Evolutionary conservation across 1,140 invertebrate species (phyloP), one percentile per base, ranked within the genome.

Genomic region (Amphibalanus amphitrite): DNA sequence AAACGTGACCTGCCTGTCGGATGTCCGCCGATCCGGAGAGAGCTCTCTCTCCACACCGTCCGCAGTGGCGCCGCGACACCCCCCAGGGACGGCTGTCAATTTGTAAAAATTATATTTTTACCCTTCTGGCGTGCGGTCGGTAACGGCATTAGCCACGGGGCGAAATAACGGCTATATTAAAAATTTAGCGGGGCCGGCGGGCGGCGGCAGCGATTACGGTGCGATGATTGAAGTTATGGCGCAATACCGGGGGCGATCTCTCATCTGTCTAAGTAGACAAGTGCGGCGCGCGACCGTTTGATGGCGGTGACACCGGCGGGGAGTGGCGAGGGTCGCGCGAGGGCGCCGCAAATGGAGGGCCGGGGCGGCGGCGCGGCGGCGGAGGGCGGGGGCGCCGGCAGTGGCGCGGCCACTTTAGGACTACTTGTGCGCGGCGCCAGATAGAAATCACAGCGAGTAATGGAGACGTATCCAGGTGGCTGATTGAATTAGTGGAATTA

Each of bases 101-200:
- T 59, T 59, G 47, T 59, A 59, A 59, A 59, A 59, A 59, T 59
- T 59, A 59, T 59, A 59, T 59, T 59, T 59, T 59, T 59, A 59
- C 47, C 47, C 47, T 59, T 59, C 47, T 59, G 47, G 13, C 47
- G 47, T 20, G 13, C 13, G 13, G 13, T 13, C 47, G 13, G 13
- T 59, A 59, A 59, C 47, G 20, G 47, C 47, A 59, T 59, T 59
- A 59, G 10, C 10, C 47, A 13, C 13, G 20, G 13, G 47, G 13
- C 47, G 47, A 59, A 59, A 59, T 59, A 59, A 59, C 47, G 23
- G 47, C 47, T 13, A 59, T 59, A 59, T 59, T 59, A 59, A 59
- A 59, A 59, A 59, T 59, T 59, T 59, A 59, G 20, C 47, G 47
- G 10, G 47, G 47, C 20, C 20, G 10, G 13, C 47, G 47, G 10